phyloP scores from a whole-genome alignment of 2,888 invertebrate species.

The Brassicogethes aeneus region DNA sequence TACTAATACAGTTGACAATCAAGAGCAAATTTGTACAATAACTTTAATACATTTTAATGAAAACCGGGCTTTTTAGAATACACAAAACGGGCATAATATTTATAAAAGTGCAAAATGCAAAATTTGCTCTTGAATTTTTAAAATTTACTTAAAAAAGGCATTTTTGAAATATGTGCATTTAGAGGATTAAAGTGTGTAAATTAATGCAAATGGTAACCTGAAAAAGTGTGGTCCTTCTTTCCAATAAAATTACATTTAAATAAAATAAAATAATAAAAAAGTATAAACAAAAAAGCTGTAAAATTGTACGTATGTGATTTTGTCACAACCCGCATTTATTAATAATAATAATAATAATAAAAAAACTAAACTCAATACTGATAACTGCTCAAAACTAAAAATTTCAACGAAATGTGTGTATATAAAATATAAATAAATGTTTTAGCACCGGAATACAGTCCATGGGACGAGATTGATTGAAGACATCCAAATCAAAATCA shows the following conservation, averaged over 20 bases:
- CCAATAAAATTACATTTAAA: slow-evolving; percentile 20
- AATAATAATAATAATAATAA: too few species aligned
- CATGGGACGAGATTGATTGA: slow-evolving; percentile 1
- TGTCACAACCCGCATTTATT: slow-evolving; percentile 38
- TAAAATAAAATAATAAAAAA: slow-evolving; percentile 19
- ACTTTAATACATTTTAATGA: too few species aligned
- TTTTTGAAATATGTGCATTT: too few species aligned
- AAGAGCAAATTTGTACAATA: too few species aligned
- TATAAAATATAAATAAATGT: slow-evolving; percentile 12
- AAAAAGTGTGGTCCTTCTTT: slow-evolving; percentile 24
- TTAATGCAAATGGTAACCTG: slow-evolving; percentile 31
- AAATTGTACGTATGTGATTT: slow-evolving; percentile 23
- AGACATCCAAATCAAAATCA: not conserved
- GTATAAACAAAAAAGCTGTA: slow-evolving; percentile 16
- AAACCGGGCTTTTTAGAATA: too few species aligned
- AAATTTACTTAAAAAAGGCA: too few species aligned
- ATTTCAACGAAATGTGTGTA: slow-evolving; percentile 4
- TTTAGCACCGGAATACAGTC: too few species aligned
- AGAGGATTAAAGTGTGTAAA: too few species aligned
- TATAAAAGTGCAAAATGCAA: too few species aligned
- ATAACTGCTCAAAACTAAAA: slow-evolving; percentile 18
- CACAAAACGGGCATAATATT: too few species aligned
- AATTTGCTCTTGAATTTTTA: too few species aligned
- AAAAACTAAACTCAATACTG: slow-evolving; percentile 33
- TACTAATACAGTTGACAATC: too few species aligned